Base-by-base conservation (phyloP, 2,888 invertebrate genomes). In the Eretmocerus hayati region DNA sequence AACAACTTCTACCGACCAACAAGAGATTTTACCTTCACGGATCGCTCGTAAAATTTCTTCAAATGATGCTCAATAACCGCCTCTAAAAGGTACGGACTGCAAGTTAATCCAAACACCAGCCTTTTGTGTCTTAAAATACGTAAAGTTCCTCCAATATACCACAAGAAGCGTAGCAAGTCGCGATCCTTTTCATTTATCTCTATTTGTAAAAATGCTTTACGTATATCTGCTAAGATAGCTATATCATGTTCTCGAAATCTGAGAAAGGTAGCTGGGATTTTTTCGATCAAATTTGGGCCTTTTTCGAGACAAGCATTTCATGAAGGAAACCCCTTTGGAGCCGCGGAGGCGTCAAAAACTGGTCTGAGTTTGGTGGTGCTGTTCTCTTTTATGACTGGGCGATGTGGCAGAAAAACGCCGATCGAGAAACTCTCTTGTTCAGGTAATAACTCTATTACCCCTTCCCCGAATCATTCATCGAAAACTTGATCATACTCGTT, bases 321-420 rank as follows among this genome's bases (percentile, higher is more conserved):
- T 6, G 61, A 57, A 3, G 58, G 58, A 13, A 40, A 43, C 8
- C 48, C 49, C 35, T 54, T 58, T 22, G 50, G 53, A 11, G 38
- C 44, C 6, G 61, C 58, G 4, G 61, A 62, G 1, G 58, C 60
- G 46, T 61, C 60, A 39, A 61, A 62, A 13, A 60, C 57, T 2
- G 59, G 59, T 39, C 58, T 41, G 3, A 59, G 43, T 15, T 32
- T 38, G 9, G 59, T 59, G 5, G 58, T 56, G 33, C 47, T 45
- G 13, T 48, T 37, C 11, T 46, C 19, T 37, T 55, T 56, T 2
- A 58, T 30, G 5, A 56, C 50, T 13, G 49, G 52, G 13, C 51
- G 45, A 39, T 57, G 58, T 18, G 56, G 55, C 19, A 60, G 31
- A 20, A 31, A 42, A 40, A 40, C 8, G 15, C 26, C 11, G 8